These are phyloP conservation scores for Xylota sylvarum DNA, from an alignment of 2,888 invertebrate genomes.

Conservation along the genomic window DNA sequence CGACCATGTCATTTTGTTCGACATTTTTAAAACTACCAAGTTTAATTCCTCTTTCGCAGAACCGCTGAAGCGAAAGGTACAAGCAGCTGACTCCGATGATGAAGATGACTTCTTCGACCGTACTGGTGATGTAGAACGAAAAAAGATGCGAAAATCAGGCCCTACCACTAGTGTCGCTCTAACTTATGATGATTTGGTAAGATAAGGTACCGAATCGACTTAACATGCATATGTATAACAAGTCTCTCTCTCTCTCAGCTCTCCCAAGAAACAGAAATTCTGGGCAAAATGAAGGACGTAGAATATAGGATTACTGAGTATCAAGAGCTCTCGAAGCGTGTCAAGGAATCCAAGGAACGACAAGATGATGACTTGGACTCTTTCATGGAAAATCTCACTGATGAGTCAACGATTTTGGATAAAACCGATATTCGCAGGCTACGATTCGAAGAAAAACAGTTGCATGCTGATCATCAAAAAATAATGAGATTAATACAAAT, in stretches of 20 bases:
- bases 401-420: slow-evolving; percentile 86
- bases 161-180: slow-evolving; percentile 82
- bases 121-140: slow-evolving; percentile 96
- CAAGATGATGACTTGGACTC: slow-evolving; percentile 92
- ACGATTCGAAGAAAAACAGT: slow-evolving; percentile 88
- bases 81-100: slow-evolving; percentile 94
- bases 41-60: slow-evolving; percentile 85
- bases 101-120: slow-evolving; percentile 98
- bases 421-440: slow-evolving; percentile 88
- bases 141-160: slow-evolving; percentile 89
- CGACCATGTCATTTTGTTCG: not conserved
- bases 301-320: slow-evolving; percentile 86
- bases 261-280: slow-evolving; percentile 81
- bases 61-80: slow-evolving; percentile 91
- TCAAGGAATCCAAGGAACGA: slow-evolving; percentile 79
- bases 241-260: slow-evolving; percentile 78
- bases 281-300: slow-evolving; percentile 87
- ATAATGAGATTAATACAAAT: slow-evolving; percentile 90
- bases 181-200: slow-evolving; percentile 89
- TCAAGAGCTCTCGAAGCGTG: slow-evolving; percentile 84
- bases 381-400: slow-evolving; percentile 90
- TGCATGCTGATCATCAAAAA: slow-evolving; percentile 89
- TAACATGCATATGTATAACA: not conserved
- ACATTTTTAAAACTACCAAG: not conserved
- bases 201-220: slow-evolving; percentile 9